phyloP scores from a whole-genome alignment of 2,797 vertebrate genomes.

The Oreortyx pictus region DNA sequence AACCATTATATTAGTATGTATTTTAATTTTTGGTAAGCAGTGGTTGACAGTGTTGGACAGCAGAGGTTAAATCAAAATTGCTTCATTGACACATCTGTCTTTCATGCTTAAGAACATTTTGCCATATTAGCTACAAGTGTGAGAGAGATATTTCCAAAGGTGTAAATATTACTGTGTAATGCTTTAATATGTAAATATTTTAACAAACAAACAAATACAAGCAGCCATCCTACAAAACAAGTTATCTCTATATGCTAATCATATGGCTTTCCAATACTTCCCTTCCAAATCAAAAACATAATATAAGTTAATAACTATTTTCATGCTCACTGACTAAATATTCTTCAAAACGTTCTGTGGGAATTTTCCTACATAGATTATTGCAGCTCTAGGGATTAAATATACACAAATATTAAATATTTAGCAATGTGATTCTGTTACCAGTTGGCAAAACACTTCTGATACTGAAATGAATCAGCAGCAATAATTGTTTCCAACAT shows the following conservation, averaged over 20 bases:
- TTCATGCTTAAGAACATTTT: neutral
- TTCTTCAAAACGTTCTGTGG: neutral
- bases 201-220: neutral
- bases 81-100: neutral
- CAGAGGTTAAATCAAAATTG: neutral
- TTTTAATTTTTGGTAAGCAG: neutral
- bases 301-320: neutral
- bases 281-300: neutral
- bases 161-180: neutral
- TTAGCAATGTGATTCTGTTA: neutral
- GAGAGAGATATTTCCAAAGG: neutral
- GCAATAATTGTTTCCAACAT: neutral
- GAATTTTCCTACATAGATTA: neutral
- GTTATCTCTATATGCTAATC: neutral
- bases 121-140: neutral
- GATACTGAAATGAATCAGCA: neutral
- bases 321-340: accelerated
- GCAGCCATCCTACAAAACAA: neutral
- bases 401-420: neutral
- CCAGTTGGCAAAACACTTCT: neutral
- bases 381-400: neutral
- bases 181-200: neutral
- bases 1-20: neutral
- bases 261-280: neutral
- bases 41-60: neutral